These are phyloP conservation scores for Metalampra italica DNA, from an alignment of 2,888 invertebrate species.

Conservation along the genomic window DNA sequence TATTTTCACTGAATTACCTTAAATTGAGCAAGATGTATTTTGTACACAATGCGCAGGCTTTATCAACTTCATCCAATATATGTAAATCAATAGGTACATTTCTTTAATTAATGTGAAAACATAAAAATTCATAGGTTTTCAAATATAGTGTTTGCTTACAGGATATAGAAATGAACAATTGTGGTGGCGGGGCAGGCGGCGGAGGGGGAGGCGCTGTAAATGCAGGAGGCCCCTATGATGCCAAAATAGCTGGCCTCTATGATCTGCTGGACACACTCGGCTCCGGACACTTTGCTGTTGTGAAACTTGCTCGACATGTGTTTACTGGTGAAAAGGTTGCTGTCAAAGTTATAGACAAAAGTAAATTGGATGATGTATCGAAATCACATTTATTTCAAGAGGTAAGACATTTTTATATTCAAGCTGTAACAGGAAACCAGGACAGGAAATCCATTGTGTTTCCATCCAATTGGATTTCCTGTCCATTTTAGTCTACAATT, in stretches of 20 bases:
- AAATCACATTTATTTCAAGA: slow-evolving; percentile 97
- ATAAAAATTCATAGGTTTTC: too few relatives aligned
- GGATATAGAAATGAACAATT: slow-evolving; percentile 54
- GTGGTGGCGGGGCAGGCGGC: slow-evolving; percentile 45
- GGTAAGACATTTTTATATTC: slow-evolving; percentile 72
- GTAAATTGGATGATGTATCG: slow-evolving; percentile 96
- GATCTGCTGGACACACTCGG: slow-evolving; percentile 98
- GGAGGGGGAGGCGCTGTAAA: slow-evolving; percentile 44
- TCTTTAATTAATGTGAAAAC: too few relatives aligned
- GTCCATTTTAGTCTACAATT: too few relatives aligned
- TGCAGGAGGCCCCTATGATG: slow-evolving; percentile 82
- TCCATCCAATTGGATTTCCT: too few relatives aligned
- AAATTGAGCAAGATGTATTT: too few relatives aligned
- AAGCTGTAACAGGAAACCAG: too few relatives aligned
- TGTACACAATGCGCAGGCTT: too few relatives aligned
- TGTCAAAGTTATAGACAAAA: slow-evolving; percentile 99
- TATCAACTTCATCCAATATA: too few relatives aligned
- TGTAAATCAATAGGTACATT: too few relatives aligned
- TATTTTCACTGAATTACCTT: too few relatives aligned
- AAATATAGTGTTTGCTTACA: slow-evolving; percentile 5
- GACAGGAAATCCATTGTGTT: too few relatives aligned
- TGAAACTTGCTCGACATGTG: slow-evolving; percentile 98
- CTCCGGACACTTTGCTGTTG: slow-evolving; percentile 98
- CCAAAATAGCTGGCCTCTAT: slow-evolving; percentile 97
- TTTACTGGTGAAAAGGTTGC: slow-evolving; percentile 99